Conservation (phyloP, 2,113 vertebrate genomes). For the Chionodraco myersi region DNA sequence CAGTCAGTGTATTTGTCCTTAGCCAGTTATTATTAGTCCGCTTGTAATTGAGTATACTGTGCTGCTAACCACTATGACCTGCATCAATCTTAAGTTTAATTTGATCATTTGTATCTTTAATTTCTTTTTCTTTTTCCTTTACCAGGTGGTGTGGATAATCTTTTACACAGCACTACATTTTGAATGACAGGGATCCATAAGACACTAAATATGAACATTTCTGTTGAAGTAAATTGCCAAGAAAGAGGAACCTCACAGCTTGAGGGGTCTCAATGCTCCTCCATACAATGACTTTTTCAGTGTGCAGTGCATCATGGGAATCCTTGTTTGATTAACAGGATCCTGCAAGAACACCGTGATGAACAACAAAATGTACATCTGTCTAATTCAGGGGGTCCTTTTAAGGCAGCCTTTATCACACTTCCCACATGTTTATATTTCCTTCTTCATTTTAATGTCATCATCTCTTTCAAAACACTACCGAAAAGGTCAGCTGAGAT, state of each 20-base stretch:
- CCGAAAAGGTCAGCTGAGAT: conserved; percentile 2
- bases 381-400: conserved; percentile 22
- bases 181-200: conserved; percentile 82
- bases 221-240: conserved; percentile 60
- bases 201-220: conserved; percentile 74
- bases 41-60: neutral
- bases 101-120: conserved; percentile 4
- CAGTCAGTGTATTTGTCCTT: neutral
- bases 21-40: neutral
- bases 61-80: neutral
- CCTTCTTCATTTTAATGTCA: conserved; percentile 10
- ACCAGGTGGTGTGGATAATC: conserved; percentile 99
- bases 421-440: conserved; percentile 24
- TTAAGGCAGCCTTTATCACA: conserved; percentile 40
- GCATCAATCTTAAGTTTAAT: neutral
- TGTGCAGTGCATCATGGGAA: conserved; percentile 77
- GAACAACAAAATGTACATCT: conserved; percentile 37
- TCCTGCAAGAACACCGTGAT: conserved; percentile 56
- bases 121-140: conserved; percentile 14
- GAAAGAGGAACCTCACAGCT: conserved; percentile 58
- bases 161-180: conserved; percentile 99
- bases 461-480: conserved; percentile 48
- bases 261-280: conserved; percentile 48
- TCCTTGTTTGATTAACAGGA: conserved; percentile 45
- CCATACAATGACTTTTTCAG: conserved; percentile 64